Conservation (phyloP, 2,113 vertebrate species). For the Centropus unirufus region DNA sequence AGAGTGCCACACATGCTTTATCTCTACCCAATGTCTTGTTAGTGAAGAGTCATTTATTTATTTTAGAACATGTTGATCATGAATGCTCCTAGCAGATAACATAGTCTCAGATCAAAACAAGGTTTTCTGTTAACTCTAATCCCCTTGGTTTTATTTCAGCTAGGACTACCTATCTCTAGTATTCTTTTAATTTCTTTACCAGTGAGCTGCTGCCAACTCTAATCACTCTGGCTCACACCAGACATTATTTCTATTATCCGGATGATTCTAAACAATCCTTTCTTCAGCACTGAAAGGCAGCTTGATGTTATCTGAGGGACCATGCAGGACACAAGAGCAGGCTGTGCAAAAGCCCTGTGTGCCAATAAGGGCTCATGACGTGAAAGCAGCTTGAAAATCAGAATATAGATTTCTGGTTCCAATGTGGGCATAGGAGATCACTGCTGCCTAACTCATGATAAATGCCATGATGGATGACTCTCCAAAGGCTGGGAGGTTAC, state of each 20-base stretch:
- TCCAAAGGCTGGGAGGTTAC: not conserved
- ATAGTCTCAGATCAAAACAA: conserved; percentile 47
- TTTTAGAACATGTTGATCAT: conserved; percentile 47
- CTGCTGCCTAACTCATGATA: not conserved
- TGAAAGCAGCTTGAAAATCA: conserved; percentile 5
- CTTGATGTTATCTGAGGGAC: conserved; percentile 48
- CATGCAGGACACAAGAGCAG: not conserved
- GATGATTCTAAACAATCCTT: conserved; percentile 30
- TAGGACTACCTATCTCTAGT: conserved; percentile 41
- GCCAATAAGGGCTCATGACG: not conserved
- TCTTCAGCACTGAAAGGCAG: conserved; percentile 8
- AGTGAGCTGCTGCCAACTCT: conserved; percentile 42
- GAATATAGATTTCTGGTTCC: not conserved
- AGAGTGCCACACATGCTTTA: conserved; percentile 35
- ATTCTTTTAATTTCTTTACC: conserved; percentile 47
- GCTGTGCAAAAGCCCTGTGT: not conserved
- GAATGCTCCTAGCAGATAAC: conserved; percentile 59
- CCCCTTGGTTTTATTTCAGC: conserved; percentile 49
- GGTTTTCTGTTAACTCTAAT: conserved; percentile 50
- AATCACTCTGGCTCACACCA: conserved; percentile 34
- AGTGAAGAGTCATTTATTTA: conserved; percentile 59
- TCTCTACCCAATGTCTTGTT: conserved; percentile 33
- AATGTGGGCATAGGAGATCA: not conserved
- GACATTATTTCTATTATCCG: conserved; percentile 49
- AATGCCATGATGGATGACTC: not conserved